These are phyloP conservation scores for Paragorgia papillata DNA, from an alignment of 92 coral and sea anemone species.

Conservation along the genomic window DNA sequence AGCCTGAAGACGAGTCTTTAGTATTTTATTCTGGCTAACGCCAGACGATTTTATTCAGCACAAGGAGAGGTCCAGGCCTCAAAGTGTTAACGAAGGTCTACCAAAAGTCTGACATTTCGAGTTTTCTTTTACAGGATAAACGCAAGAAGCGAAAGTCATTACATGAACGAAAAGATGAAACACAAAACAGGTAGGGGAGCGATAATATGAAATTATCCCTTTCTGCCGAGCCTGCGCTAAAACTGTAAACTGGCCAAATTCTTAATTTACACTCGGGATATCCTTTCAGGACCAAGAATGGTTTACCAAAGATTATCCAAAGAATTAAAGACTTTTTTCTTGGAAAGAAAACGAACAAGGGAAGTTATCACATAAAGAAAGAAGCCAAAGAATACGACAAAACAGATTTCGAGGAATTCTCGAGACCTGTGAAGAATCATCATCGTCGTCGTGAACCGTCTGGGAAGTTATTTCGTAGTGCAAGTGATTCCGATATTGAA, in stretches of 20 bases:
- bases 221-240: too few species aligned
- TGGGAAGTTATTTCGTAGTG: conserved; percentile 71
- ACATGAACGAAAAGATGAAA: conserved; percentile 1
- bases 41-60: too few species aligned
- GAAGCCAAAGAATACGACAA: neutral
- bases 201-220: neutral
- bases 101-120: too few species aligned
- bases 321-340: conserved; percentile 36
- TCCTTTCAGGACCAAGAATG: conserved; percentile 1
- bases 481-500: conserved; percentile 80
- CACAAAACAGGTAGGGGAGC: neutral
- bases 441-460: conserved; percentile 3
- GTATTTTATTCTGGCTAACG: too few species aligned
- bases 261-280: too few species aligned
- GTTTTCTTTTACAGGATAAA: conserved; percentile 24
- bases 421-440: neutral
- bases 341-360: conserved; percentile 14
- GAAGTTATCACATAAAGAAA: neutral
- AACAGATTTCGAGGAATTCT: neutral
- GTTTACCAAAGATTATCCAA: conserved; percentile 28
- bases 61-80: too few species aligned
- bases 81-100: too few species aligned
- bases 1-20: too few species aligned
- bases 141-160: conserved; percentile 25
- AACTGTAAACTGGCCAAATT: too few species aligned